phyloP scores from a whole-genome alignment of 2,797 vertebrate species.

The Sebastolobus altivelis region DNA sequence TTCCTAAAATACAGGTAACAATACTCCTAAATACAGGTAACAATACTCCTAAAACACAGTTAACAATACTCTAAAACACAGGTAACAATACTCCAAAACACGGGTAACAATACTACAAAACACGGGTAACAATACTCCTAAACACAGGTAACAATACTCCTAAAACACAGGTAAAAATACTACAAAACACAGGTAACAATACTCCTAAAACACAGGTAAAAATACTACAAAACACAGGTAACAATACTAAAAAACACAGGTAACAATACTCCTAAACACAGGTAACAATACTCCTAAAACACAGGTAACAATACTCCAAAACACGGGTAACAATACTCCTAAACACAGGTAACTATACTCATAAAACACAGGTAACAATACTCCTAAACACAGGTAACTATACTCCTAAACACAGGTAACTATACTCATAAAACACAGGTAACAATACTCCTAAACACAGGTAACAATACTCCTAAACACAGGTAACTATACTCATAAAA shows the following conservation, averaged over 20 bases:
- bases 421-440: background rate
- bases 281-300: background rate
- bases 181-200: background rate
- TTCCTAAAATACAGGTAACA: background rate
- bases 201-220: background rate
- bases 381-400: background rate
- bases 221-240: background rate
- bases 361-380: background rate
- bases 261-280: background rate
- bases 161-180: background rate
- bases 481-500: conserved; percentile 12
- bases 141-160: background rate
- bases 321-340: background rate
- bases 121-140: background rate
- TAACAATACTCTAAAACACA: background rate
- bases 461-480: conserved; percentile 18
- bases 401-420: background rate
- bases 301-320: background rate
- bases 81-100: background rate
- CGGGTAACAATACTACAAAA: background rate
- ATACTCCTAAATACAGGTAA: background rate
- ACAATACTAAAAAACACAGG: background rate
- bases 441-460: background rate
- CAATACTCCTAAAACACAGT: conserved; percentile 26
- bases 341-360: background rate